Conservation (phyloP, 2,113 vertebrate species). For the Hipposideros armiger region DNA sequence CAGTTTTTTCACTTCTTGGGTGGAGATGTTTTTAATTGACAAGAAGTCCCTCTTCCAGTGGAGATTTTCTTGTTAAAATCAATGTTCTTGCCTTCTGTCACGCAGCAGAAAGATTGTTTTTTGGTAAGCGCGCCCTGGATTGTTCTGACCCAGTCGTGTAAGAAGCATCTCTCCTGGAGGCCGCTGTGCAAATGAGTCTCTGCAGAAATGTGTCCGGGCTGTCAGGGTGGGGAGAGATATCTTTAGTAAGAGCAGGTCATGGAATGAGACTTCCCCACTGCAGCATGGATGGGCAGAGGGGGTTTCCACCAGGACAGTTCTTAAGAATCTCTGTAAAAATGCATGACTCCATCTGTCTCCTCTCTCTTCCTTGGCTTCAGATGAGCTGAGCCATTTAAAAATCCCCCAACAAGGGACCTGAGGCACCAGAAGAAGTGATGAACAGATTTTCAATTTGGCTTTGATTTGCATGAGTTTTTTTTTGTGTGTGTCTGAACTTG, state of each 20-base stretch:
- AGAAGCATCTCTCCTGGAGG: slow-evolving; percentile 76
- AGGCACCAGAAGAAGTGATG: slow-evolving; percentile 86
- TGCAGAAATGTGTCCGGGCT: slow-evolving; percentile 78
- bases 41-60: background rate
- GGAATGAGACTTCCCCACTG: slow-evolving; percentile 82
- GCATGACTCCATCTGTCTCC: slow-evolving; percentile 88
- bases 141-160: slow-evolving; percentile 60
- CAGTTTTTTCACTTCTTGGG: background rate
- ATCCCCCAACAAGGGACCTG: slow-evolving; percentile 87
- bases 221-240: slow-evolving; percentile 84
- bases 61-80: slow-evolving; percentile 1
- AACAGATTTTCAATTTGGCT: slow-evolving; percentile 91
- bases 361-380: slow-evolving; percentile 87
- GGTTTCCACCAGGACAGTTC: slow-evolving; percentile 85
- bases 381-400: slow-evolving; percentile 87
- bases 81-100: background rate
- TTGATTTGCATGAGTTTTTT: slow-evolving; percentile 79
- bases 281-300: slow-evolving; percentile 77
- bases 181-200: slow-evolving; percentile 73
- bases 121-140: background rate
- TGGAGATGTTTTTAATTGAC: background rate
- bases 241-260: slow-evolving; percentile 86
- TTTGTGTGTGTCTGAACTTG: slow-evolving; percentile 70
- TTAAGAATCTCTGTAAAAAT: slow-evolving; percentile 88
- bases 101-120: background rate